Percentiles rank a stretch among this genome's conserved stretches.
Evolutionary conservation across 2,113 vertebrate genomes (phyloP).

Genomic region (Lagopus muta): DNA sequence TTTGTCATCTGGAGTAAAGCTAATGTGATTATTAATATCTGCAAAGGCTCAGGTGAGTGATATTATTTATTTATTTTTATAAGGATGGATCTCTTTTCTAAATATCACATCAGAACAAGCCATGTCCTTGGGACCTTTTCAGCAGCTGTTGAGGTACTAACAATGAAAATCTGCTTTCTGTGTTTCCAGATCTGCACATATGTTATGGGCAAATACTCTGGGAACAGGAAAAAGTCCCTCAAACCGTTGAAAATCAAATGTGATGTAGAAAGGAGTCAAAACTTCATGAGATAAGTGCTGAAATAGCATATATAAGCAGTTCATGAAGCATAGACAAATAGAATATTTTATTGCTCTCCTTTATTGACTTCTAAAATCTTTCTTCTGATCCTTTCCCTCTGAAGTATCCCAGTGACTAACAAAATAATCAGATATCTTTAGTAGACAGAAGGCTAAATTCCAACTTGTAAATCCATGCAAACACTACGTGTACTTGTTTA

Average conservation of each 20-base stretch:
- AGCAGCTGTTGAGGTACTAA: constrained; percentile 27
- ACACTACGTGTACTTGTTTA: neutral
- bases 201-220: neutral
- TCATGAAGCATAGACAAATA: neutral
- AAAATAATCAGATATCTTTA: neutral
- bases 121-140: constrained; percentile 25
- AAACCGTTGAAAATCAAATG: neutral
- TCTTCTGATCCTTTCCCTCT: neutral
- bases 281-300: neutral
- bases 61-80: neutral
- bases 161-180: constrained; percentile 22
- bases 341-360: neutral
- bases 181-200: constrained; percentile 4
- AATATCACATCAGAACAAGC: constrained; percentile 10
- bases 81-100: constrained; percentile 5
- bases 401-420: neutral
- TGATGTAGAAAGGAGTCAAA: neutral
- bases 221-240: neutral
- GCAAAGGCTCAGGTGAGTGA: constrained; percentile 22
- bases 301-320: neutral
- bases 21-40: constrained; percentile 59
- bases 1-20: constrained; percentile 30
- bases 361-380: neutral
- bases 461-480: neutral
- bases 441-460: neutral